Evolutionary conservation across 2,113 vertebrate species (phyloP).

Genomic region (Tretioscincus oriximinensis): DNA sequence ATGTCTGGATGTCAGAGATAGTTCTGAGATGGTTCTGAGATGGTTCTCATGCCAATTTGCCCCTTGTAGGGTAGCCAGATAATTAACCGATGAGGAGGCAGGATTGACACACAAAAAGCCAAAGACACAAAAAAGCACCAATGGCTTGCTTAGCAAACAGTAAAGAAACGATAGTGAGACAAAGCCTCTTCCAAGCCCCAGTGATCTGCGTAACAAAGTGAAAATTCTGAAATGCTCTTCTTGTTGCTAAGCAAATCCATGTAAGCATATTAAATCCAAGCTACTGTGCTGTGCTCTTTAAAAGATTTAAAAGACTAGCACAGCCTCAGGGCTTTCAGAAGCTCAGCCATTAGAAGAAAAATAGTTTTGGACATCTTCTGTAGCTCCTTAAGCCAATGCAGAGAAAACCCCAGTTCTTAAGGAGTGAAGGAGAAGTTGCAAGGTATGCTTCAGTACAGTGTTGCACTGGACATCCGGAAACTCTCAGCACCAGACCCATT

Average conservation of each 20-base stretch:
- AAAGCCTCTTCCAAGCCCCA: not conserved
- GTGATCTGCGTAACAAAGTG: constrained; percentile 26
- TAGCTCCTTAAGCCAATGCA: constrained; percentile 5
- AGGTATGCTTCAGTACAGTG: too few species aligned
- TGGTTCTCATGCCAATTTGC: not conserved
- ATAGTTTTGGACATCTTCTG: not conserved
- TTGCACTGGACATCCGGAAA: too few species aligned
- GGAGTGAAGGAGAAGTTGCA: too few species aligned
- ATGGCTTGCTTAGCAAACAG: not conserved
- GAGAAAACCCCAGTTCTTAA: too few species aligned
- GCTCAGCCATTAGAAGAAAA: constrained; percentile 27
- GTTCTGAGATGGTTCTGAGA: not conserved
- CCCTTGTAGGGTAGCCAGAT: not conserved
- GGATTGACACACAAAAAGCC: not conserved
- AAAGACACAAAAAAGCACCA: too few species aligned
- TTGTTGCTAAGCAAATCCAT: constrained; percentile 42
- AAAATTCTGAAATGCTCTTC: constrained; percentile 48
- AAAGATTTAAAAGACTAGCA: constrained; percentile 10
- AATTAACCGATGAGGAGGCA: not conserved
- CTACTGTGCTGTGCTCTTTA: constrained; percentile 23
- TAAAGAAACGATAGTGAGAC: not conserved
- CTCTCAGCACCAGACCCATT: too few species aligned
- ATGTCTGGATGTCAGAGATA: too few species aligned
- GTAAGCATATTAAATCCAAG: constrained; percentile 35
- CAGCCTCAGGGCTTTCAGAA: constrained; percentile 27